Evolutionary conservation across 2,113 vertebrate species (phyloP).

Genomic region (Strix uralensis): DNA sequence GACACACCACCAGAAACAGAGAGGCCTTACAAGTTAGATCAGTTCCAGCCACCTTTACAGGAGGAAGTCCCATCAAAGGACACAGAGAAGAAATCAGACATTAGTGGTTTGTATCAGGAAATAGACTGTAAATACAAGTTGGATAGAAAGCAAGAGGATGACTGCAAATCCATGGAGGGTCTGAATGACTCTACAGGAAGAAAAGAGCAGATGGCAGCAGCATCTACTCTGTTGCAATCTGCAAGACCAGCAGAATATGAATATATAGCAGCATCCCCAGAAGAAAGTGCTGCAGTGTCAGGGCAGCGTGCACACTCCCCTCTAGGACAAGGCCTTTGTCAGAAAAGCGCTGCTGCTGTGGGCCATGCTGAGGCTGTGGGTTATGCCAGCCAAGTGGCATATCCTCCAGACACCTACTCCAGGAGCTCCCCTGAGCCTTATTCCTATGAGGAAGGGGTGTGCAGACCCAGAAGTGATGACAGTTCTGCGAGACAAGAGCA

Average conservation of each 20-base stretch:
- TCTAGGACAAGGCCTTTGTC: neutral
- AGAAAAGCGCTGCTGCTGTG: neutral
- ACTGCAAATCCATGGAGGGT: neutral
- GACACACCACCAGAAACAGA: neutral
- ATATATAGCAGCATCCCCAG: neutral
- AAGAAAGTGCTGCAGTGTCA: neutral
- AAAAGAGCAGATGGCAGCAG: neutral
- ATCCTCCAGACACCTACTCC: conserved; percentile 37
- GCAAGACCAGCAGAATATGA: neutral
- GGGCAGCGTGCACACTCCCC: neutral
- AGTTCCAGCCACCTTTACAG: neutral
- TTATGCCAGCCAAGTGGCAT: conserved; percentile 61
- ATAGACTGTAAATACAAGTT: neutral
- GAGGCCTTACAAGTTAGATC: neutral
- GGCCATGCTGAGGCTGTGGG: conserved; percentile 10
- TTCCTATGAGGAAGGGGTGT: conserved; percentile 31
- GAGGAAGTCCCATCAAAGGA: neutral
- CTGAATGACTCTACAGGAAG: neutral
- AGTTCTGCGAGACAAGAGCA: conserved; percentile 70
- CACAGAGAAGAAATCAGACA: neutral
- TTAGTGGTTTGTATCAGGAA: neutral
- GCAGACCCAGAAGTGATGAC: conserved; percentile 55
- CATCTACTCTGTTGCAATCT: neutral
- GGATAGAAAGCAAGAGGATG: neutral
- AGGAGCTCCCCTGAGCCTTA: neutral